Evolutionary conservation across 2,888 invertebrate species (phyloP).

Genomic region (Seladonia tumulorum): DNA sequence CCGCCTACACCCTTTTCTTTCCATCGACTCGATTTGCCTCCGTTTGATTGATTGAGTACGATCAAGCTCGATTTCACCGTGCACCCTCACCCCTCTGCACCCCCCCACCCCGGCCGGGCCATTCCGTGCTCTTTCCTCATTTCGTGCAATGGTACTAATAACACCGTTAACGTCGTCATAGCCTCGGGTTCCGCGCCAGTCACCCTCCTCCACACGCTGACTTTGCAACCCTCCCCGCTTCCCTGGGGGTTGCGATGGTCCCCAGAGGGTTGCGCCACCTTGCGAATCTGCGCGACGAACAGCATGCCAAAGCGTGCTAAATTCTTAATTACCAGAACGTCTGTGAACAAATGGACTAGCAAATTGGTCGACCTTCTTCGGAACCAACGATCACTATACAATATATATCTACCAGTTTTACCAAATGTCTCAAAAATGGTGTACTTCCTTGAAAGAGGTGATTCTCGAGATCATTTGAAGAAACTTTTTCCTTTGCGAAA

Average conservation of each 20-base stretch:
- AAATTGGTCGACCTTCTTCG: not conserved
- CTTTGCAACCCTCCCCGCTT: not conserved
- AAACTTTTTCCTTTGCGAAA: too few relatives aligned
- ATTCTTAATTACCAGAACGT: not conserved
- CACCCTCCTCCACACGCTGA: not conserved
- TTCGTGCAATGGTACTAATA: constrained; percentile 57
- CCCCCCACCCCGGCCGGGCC: not conserved
- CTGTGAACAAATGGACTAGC: not conserved
- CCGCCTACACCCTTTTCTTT: constrained; percentile 23
- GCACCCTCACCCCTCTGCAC: constrained; percentile 18
- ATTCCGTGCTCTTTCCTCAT: constrained; percentile 10
- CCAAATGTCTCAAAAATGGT: too few relatives aligned
- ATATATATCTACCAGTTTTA: too few relatives aligned
- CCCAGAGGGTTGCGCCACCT: not conserved
- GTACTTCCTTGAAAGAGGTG: too few relatives aligned
- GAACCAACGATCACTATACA: constrained; percentile 20
- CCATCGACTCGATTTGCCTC: constrained; percentile 68
- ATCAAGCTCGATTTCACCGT: constrained; percentile 68
- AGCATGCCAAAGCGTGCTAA: not conserved
- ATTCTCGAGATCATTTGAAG: too few relatives aligned
- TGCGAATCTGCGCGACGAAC: not conserved
- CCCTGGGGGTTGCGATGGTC: constrained; percentile 7
- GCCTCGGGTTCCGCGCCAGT: constrained; percentile 41
- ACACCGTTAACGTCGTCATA: constrained; percentile 58
- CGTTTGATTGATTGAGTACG: constrained; percentile 72